Conservation (phyloP, 2,888 invertebrate species). For the Aporophyla nigra region DNA sequence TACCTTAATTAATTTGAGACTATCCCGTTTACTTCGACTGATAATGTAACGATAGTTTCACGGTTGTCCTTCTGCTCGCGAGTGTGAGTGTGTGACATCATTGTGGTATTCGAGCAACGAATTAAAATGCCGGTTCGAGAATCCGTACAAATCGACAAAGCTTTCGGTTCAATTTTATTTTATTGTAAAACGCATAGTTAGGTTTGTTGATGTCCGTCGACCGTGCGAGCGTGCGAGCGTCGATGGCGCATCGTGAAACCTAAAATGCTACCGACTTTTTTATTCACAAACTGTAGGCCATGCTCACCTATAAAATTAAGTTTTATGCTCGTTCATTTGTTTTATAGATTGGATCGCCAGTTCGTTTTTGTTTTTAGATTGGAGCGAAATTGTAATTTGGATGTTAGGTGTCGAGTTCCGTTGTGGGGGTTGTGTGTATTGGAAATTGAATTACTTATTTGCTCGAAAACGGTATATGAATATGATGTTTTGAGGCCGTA, state of each 20-base stretch:
- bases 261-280: constrained; percentile 49
- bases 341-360: constrained; percentile 62
- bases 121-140: constrained; percentile 63
- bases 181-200: constrained; percentile 66
- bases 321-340: constrained; percentile 64
- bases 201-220: constrained; percentile 55
- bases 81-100: constrained; percentile 9
- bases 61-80: constrained; percentile 5
- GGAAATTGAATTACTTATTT: constrained; percentile 58
- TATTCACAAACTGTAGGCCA: constrained; percentile 47
- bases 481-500: constrained; percentile 27
- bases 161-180: constrained; percentile 66
- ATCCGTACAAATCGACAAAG: constrained; percentile 68
- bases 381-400: constrained; percentile 58
- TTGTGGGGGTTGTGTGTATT: constrained; percentile 49
- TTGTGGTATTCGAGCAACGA: constrained; percentile 59
- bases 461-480: constrained; percentile 28
- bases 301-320: constrained; percentile 63
- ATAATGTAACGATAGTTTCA: background rate
- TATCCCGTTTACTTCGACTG: background rate
- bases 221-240: constrained; percentile 44
- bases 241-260: constrained; percentile 58
- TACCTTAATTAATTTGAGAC: too few species aligned
- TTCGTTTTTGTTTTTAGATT: constrained; percentile 60
- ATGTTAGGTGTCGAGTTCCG: constrained; percentile 47